Conservation (phyloP, 2,888 invertebrate genomes). For the Phania funesta region DNA sequence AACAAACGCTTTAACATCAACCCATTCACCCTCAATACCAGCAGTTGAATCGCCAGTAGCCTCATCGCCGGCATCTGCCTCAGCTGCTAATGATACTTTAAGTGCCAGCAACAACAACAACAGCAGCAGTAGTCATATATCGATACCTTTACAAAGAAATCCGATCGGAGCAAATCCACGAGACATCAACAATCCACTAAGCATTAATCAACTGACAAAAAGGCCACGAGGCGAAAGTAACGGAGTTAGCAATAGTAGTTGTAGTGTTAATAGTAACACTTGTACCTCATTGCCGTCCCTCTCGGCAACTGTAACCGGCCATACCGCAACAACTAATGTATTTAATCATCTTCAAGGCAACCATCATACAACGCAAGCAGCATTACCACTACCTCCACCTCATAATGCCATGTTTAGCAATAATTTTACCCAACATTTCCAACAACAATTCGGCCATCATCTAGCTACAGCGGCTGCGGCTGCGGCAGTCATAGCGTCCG, state of each 20-base stretch:
- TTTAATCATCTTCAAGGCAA: conserved; percentile 34
- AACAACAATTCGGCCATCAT: conserved; percentile 76
- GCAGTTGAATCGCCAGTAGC: conserved; percentile 74
- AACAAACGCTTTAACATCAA: conserved; percentile 24
- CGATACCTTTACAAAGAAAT: conserved; percentile 81
- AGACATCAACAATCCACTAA: conserved; percentile 94
- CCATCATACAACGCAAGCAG: conserved; percentile 52
- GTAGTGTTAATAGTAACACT: conserved; percentile 67
- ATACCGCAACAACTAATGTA: conserved; percentile 48
- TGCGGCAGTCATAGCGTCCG: conserved; percentile 61
- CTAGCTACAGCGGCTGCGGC: conserved; percentile 70
- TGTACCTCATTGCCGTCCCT: conserved; percentile 33
- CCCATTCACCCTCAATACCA: conserved; percentile 42
- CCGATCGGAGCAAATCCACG: conserved; percentile 95
- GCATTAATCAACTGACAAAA: conserved; percentile 93
- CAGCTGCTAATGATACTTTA: conserved; percentile 73
- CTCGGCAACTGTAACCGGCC: conserved; percentile 1
- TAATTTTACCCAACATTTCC: conserved; percentile 77
- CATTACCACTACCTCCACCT: conserved; percentile 53
- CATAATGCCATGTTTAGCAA: conserved; percentile 72
- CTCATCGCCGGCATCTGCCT: conserved; percentile 49
- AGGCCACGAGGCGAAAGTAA: conserved; percentile 74
- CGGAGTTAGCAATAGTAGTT: conserved; percentile 67
- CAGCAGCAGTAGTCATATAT: conserved; percentile 25
- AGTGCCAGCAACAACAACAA: conserved; percentile 53